A percentile compares a stretch with the other conserved stretches of the same genome.
Conservation (phyloP, 2,113 vertebrate species). For the Equus quagga region DNA sequence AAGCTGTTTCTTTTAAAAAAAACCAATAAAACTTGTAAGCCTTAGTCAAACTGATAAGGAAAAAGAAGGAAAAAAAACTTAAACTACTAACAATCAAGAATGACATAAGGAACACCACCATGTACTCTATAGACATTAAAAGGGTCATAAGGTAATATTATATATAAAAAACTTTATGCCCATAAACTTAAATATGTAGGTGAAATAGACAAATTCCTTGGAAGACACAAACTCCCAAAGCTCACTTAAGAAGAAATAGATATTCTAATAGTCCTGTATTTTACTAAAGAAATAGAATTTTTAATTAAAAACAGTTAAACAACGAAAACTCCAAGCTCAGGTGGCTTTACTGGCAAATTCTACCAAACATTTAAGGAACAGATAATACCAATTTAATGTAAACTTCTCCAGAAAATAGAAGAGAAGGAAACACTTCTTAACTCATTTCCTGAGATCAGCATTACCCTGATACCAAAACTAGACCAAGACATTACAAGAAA, state of each 20-base stretch:
- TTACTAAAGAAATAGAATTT: slow-evolving; percentile 35
- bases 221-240: slow-evolving; percentile 41
- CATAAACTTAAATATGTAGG: not conserved
- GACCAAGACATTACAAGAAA: not conserved
- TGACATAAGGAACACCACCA: not conserved
- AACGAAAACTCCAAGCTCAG: not conserved
- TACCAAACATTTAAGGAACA: not conserved
- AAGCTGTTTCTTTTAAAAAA: slow-evolving; percentile 28
- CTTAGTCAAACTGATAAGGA: not conserved
- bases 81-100: not conserved
- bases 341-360: slow-evolving; percentile 20
- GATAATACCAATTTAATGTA: slow-evolving; percentile 29
- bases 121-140: not conserved
- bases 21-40: slow-evolving; percentile 5
- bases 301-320: slow-evolving; percentile 15
- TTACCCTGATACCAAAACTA: slow-evolving; percentile 33
- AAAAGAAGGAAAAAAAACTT: not conserved
- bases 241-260: not conserved
- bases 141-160: not conserved
- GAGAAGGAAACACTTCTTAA: not conserved
- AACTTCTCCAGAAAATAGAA: not conserved
- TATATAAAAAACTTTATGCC: not conserved
- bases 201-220: not conserved
- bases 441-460: slow-evolving; percentile 10
- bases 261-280: not conserved